Evolutionary conservation across 2,113 vertebrate genomes (phyloP).

Genomic region (Hypomesus transpacificus): DNA sequence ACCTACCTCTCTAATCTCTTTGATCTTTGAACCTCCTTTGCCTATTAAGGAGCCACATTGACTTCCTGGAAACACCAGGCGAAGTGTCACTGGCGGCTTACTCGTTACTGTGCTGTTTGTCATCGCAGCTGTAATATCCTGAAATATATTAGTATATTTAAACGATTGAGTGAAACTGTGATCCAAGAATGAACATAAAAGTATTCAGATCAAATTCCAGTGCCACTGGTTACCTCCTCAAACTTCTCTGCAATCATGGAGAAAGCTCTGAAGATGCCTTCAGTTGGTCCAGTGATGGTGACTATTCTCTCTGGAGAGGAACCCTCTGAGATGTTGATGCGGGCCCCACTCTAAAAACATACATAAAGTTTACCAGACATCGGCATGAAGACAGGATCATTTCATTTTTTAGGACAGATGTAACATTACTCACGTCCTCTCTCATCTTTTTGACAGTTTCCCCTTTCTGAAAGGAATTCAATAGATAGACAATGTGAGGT

Average conservation of each 20-base stretch:
- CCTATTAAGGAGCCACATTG: conserved; percentile 93
- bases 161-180: conserved; percentile 8
- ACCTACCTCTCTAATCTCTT: conserved; percentile 91
- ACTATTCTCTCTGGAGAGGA: conserved; percentile 92
- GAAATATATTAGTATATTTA: conserved; percentile 41
- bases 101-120: conserved; percentile 88
- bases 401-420: neutral
- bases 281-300: conserved; percentile 89
- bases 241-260: conserved; percentile 94
- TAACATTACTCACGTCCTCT: conserved; percentile 80
- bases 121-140: conserved; percentile 90
- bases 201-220: neutral
- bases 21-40: conserved; percentile 94
- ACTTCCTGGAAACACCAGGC: conserved; percentile 88
- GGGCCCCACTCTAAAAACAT: conserved; percentile 82
- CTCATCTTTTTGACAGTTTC: conserved; percentile 96
- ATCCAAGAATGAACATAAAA: neutral
- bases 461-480: conserved; percentile 79
- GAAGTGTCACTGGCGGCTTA: conserved; percentile 88
- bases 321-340: conserved; percentile 93
- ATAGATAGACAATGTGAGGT: conserved; percentile 11
- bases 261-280: conserved; percentile 91
- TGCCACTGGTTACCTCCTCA: conserved; percentile 79
- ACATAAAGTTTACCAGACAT: neutral
- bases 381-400: neutral